phyloP scores from a whole-genome alignment of 2,888 invertebrate genomes.

The Aproaerema taeniolella region DNA sequence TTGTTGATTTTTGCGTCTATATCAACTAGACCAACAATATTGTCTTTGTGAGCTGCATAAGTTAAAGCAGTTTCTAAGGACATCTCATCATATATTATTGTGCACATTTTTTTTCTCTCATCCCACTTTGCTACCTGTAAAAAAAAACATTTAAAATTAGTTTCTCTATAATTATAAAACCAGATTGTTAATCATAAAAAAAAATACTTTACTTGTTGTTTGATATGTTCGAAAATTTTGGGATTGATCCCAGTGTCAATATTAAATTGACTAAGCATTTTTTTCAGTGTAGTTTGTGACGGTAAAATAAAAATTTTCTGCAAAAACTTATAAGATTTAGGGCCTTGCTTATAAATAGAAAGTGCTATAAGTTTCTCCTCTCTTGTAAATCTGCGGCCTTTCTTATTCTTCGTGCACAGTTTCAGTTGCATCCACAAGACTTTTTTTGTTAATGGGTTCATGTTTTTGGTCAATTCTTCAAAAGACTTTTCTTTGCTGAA shows the following conservation, averaged over 20 bases:
- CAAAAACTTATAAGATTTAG: slow-evolving; percentile 9
- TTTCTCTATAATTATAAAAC: neutral
- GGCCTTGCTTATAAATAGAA: slow-evolving; percentile 5
- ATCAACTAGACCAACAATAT: neutral
- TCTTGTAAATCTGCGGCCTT: slow-evolving; percentile 8
- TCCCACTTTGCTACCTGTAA: slow-evolving; percentile 4
- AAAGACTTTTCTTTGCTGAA: slow-evolving; percentile 10
- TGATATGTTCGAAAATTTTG: slow-evolving; percentile 1
- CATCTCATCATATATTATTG: slow-evolving; percentile 7
- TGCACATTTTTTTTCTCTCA: slow-evolving; percentile 3
- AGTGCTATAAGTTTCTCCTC: slow-evolving; percentile 8
- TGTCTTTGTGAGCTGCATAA: slow-evolving; percentile 3
- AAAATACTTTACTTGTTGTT: neutral
- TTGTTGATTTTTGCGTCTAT: neutral
- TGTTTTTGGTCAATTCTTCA: slow-evolving; percentile 10
- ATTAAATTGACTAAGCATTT: slow-evolving; percentile 1
- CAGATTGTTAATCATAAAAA: neutral
- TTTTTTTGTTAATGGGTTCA: slow-evolving; percentile 12
- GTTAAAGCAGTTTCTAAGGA: neutral
- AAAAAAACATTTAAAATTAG: neutral
- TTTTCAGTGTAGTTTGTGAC: slow-evolving; percentile 4
- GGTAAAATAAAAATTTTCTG: slow-evolving; percentile 16
- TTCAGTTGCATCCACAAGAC: slow-evolving; percentile 13
- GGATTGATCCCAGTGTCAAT: slow-evolving; percentile 6
- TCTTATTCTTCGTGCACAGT: slow-evolving; percentile 18